Evolutionary conservation across 2,888 invertebrate species (phyloP).

Genomic region (Allacma fusca): DNA sequence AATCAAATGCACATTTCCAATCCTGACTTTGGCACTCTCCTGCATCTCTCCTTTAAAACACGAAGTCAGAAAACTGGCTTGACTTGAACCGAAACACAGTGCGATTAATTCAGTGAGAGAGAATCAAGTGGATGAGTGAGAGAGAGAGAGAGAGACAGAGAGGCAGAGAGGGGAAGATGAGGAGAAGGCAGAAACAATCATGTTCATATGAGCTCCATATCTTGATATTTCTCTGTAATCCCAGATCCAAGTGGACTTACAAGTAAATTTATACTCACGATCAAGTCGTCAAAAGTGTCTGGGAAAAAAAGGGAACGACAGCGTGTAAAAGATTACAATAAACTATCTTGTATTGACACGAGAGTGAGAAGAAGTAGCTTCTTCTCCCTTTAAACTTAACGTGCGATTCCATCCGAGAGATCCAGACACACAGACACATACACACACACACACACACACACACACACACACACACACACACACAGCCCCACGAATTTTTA

Average conservation of each 20-base stretch:
- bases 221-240: no score
- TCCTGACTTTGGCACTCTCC: neutral
- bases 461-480: no score
- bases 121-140: neutral
- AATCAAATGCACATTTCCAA: neutral
- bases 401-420: no score
- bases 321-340: constrained; percentile 14
- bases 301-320: constrained; percentile 7
- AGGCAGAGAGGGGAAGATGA: neutral
- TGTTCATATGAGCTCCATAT: no score
- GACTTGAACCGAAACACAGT: neutral
- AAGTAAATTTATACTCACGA: constrained; percentile 11
- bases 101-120: neutral
- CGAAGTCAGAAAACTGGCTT: constrained; percentile 1
- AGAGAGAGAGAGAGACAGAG: neutral
- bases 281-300: constrained; percentile 7
- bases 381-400: neutral
- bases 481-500: constrained; percentile 23
- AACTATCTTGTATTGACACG: constrained; percentile 36
- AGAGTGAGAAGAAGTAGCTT: constrained; percentile 16
- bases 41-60: neutral
- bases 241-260: no score
- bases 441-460: no score
- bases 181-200: neutral
- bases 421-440: no score